These are phyloP conservation scores for Chrysodeixis includens DNA, from an alignment of 2,888 invertebrate genomes.

Conservation along the genomic window DNA sequence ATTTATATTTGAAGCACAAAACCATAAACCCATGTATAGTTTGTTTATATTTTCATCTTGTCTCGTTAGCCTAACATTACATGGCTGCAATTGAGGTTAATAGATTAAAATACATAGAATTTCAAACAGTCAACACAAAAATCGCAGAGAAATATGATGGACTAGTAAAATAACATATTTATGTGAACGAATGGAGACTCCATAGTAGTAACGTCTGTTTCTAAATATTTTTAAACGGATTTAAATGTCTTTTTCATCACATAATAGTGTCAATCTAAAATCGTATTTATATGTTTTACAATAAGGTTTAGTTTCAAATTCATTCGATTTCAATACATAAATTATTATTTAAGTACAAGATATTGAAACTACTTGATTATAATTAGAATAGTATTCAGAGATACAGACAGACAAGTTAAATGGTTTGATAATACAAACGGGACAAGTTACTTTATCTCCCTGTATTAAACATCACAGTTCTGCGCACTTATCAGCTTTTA, in stretches of 20 bases:
- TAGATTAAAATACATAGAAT: neutral
- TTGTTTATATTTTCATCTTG: too few relatives aligned
- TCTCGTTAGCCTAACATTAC: too few relatives aligned
- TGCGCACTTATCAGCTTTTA: neutral
- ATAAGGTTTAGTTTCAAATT: neutral
- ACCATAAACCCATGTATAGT: too few relatives aligned
- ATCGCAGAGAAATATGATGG: neutral
- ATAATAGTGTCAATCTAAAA: neutral
- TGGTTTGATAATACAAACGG: neutral
- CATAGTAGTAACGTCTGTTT: too few relatives aligned
- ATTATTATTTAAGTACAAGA: neutral
- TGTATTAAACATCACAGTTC: neutral
- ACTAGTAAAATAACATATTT: neutral
- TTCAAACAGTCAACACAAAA: neutral
- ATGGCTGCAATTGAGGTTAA: too few relatives aligned
- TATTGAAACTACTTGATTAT: neutral
- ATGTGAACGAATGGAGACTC: neutral
- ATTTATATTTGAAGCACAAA: too few relatives aligned
- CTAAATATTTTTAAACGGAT: too few relatives aligned
- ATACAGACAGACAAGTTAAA: neutral
- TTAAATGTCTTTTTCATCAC: neutral
- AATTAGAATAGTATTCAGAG: neutral
- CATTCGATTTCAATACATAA: neutral
- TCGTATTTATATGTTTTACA: neutral
- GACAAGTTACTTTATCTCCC: neutral